Evolutionary conservation across 2,888 invertebrate genomes (phyloP), one percentile per base, ranked within the genome.

Genomic region (Hymenopus coronatus): DNA sequence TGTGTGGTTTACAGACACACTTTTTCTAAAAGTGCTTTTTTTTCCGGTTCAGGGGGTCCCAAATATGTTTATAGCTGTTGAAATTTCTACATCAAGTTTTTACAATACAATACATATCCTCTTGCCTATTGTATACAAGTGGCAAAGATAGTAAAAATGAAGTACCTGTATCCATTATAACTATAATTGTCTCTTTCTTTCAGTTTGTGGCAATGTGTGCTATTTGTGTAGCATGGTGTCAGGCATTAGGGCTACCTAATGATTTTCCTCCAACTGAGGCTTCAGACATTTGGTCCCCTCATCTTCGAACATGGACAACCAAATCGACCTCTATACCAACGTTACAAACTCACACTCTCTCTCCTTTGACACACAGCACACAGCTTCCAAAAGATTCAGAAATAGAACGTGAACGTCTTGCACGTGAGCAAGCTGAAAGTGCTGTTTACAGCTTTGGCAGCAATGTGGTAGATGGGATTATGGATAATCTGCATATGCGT

Each of bases 361-460:
- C 54, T 70, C 54, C 54, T 70, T 15, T 20, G 25, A 25, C 6
- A 6, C 6, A 20, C 54, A 70, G 54, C 54, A 20, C 54, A 20
- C 20, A 70, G 54, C 54, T 20, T 15, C 6, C 20, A 20, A 0
- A 70, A 70, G 40, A 40, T 40, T 15, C 25, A 70, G 54, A 70
- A 70, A 20, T 70, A 70, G 54, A 20, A 70, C 54, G 54, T 20
- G 54, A 70, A 25, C 54, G 14, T 20, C 25, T 70, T 20, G 54
- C 54, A 70, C 54, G 54, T 25, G 20, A 89, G 30, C 90, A 90
- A 54, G 90, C 90, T 27, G 92, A 93, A 90, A 93, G 91, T 89
- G 94, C 94, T 2, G 92, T 93, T 84, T 94, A 94, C 91, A 91
- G 92, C 90, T 94, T 94, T 91, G 92, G 93, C 6, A 92, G 93